Percentiles rank a stretch among this genome's conserved stretches.
Evolutionary conservation across 2,113 vertebrate genomes (phyloP).

Genomic region (Dolichotis patagonum): DNA sequence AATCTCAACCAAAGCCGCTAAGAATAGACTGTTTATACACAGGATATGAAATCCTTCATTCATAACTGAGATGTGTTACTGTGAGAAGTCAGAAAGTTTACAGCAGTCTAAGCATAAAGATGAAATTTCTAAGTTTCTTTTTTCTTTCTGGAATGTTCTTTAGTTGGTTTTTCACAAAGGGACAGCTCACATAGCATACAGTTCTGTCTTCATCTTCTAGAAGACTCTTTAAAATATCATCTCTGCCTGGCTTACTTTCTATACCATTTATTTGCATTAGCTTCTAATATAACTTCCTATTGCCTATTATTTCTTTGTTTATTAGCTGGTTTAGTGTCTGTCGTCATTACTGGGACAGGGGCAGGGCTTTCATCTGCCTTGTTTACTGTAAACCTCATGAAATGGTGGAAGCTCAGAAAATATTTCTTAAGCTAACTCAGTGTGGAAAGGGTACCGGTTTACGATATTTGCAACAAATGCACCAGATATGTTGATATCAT

Average conservation of each 20-base stretch:
- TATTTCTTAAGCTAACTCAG: neutral
- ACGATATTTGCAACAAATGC: neutral
- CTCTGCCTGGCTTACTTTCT: neutral
- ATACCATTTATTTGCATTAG: neutral
- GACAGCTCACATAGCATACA: neutral
- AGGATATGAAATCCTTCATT: neutral
- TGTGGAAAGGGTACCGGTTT: neutral
- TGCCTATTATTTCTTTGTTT: neutral
- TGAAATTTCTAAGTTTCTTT: neutral
- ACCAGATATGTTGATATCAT: neutral
- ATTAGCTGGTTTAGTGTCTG: neutral
- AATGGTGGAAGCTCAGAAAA: neutral
- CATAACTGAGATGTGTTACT: neutral
- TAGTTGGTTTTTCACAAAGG: neutral
- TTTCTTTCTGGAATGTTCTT: neutral
- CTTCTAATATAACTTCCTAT: neutral
- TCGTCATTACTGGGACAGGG: neutral
- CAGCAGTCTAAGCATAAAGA: neutral
- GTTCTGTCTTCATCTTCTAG: neutral
- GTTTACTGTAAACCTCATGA: neutral
- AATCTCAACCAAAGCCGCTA: conserved; percentile 45
- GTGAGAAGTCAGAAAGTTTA: conserved; percentile 15
- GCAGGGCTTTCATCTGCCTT: neutral
- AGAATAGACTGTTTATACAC: neutral
- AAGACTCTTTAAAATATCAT: neutral